Base-by-base conservation (phyloP, 2,888 invertebrate genomes). In the Hymenopus coronatus region DNA sequence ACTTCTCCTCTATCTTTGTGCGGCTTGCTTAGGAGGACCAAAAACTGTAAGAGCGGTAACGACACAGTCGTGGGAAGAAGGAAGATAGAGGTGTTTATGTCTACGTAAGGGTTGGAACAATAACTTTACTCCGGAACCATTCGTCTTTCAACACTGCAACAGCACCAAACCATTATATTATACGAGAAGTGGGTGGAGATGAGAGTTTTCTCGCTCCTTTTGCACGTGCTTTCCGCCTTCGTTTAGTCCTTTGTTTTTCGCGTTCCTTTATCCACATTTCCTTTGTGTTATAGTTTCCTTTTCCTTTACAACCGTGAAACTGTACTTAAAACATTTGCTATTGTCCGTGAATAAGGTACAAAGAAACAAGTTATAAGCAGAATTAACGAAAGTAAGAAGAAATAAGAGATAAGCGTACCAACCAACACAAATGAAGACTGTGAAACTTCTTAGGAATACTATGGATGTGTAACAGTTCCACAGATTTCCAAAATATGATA, bases 201-300 rank as follows among this genome's bases (percentile, higher is more conserved):
- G 40, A 25, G 86, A 70, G 70, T 87, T 87, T 84, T 30, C 87
- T 82, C 40, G 82, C 87, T 46, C 27, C 9, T 85, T 27, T 28
- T 85, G 14, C 27, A 20, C 54, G 25, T 70, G 54, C 25, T 70
- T 70, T 82, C 82, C 82, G 81, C 25, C 27, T 87, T 82, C 33
- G 33, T 82, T 70, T 87, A n/a, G 46, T 14, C 54, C 15, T 82
- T n/a, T 81, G 15, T 85, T 86, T 87, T 15, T 70, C 82, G 84
- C 82, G 33, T 87, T 87, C 87, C 82, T 87, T 87, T 87, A 82
- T 82, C 89, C 89, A 88, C 90, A 89, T 89, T 90, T 90, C 89
- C 90, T 90, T 81, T 82, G 30, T 87, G 88, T 89, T 89, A 89
- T 90, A 88, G 88, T 88, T 90, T 90, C 90, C 90, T 89, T 84